These are phyloP conservation scores for Aplocera efformata DNA, from an alignment of 2,888 invertebrate genomes.

Conservation along the genomic window DNA sequence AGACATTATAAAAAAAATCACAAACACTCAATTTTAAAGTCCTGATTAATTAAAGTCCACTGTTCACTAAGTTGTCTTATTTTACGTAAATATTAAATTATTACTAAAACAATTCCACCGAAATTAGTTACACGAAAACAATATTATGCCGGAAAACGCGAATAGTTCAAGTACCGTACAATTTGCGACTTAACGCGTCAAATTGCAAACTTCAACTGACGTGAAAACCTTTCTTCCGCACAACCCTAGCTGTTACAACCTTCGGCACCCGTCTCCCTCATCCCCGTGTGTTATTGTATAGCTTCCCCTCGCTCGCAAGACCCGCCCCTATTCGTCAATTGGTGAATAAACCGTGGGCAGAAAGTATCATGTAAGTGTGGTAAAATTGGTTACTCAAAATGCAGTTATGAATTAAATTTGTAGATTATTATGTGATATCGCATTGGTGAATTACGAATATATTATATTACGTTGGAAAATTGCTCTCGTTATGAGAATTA, in stretches of 20 bases:
- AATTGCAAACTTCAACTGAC: constrained; percentile 45
- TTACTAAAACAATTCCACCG: too few species aligned
- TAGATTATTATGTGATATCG: constrained; percentile 8
- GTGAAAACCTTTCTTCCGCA: constrained; percentile 33
- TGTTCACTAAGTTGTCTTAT: neutral
- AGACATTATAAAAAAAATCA: constrained; percentile 33
- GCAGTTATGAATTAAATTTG: constrained; percentile 23
- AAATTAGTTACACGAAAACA: too few species aligned
- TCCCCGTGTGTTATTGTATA: constrained; percentile 12
- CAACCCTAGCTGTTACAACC: constrained; percentile 35
- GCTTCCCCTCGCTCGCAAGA: constrained; percentile 35
- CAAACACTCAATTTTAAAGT: constrained; percentile 13
- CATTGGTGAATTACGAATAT: too few species aligned
- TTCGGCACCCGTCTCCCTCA: constrained; percentile 29
- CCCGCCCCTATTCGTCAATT: constrained; percentile 47
- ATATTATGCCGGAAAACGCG: constrained; percentile 7
- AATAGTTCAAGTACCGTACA: constrained; percentile 7
- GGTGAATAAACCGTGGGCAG: constrained; percentile 32
- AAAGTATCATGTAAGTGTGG: constrained; percentile 23
- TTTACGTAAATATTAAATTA: too few species aligned
- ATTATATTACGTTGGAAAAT: too few species aligned
- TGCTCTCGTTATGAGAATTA: too few species aligned
- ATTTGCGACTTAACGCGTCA: constrained; percentile 28
- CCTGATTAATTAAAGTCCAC: constrained; percentile 2
- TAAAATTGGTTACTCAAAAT: constrained; percentile 8